Percentiles rank a stretch among this genome's conserved stretches.
Evolutionary conservation across 2,113 vertebrate species (phyloP).

Genomic region (Hystrix brachyura): DNA sequence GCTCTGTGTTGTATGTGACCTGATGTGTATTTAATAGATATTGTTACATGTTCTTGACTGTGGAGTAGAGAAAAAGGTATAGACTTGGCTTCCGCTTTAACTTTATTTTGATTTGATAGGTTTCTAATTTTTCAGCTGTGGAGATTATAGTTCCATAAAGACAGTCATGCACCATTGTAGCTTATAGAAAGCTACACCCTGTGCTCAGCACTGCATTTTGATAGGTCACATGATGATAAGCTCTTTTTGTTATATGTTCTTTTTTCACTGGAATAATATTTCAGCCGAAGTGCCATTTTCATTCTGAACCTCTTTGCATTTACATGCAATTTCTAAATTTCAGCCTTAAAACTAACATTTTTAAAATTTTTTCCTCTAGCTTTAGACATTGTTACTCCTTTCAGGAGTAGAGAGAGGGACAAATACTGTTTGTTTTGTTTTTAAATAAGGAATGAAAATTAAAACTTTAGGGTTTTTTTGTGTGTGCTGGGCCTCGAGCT

Average conservation of each 20-base stretch:
- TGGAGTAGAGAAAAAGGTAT: constrained; percentile 73
- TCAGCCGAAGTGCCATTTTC: constrained; percentile 22
- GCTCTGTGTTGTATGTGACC: constrained; percentile 71
- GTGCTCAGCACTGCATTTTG: constrained; percentile 59
- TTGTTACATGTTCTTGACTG: constrained; percentile 49
- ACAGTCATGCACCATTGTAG: constrained; percentile 41
- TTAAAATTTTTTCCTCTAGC: not conserved
- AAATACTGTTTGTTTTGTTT: constrained; percentile 11
- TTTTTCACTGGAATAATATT: constrained; percentile 63
- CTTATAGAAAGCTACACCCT: constrained; percentile 49
- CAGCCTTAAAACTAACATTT: constrained; percentile 52
- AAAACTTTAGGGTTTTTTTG: not conserved
- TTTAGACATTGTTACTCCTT: not conserved
- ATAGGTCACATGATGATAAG: not conserved
- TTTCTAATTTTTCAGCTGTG: constrained; percentile 77
- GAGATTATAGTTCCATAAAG: constrained; percentile 38
- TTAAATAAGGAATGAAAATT: constrained; percentile 48
- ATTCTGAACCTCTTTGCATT: constrained; percentile 24
- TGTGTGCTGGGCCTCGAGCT: too few species aligned
- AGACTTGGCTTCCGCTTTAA: constrained; percentile 70
- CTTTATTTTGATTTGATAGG: constrained; percentile 75
- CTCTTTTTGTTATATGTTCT: constrained; percentile 64
- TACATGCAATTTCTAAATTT: constrained; percentile 61
- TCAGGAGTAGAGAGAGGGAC: not conserved
- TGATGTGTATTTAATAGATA: constrained; percentile 68